Evolutionary conservation across 2,888 invertebrate species (phyloP), one percentile per base, ranked within the genome.

Genomic region (Strigamia crassipes): DNA sequence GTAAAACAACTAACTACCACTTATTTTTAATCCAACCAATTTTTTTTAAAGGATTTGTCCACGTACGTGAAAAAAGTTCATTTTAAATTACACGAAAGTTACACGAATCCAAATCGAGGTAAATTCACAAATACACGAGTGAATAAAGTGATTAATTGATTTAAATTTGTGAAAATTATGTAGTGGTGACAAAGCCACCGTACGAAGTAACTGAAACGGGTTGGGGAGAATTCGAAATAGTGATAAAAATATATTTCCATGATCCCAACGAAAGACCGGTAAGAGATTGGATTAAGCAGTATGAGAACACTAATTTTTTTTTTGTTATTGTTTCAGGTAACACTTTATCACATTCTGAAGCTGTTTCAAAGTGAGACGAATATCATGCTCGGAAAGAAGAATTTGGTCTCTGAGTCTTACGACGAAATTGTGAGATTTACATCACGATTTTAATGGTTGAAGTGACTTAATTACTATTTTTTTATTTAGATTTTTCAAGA

Each of bases 171-270:
- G 61, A 78, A n/a, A 27, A 46, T 82, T 38, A 78, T 42, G 82
- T 42, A 82, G 95, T 97, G 84, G 91, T 98, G 0, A 94, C 95
- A 0, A 96, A 96, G 87, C 97, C 97, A 0, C 99, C 99, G 0
- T 99, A 96, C 87, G 98, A 99, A 90, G 92, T 99, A 8, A 96
- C 95, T 0, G 99, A 99, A 89, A 99, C 99, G 0, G 99, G 99
- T 1, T 99, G 99, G 99, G 99, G 99, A 84, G 99, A 99, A 89
- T 99, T 99, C 88, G 99, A 99, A 89, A 95, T 99, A 84, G 94
- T 96, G 46, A 97, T 99, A 82, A 98, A 98, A 88, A 95, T 99
- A 83, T 96, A 96, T 88, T 99, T 99, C 86, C 94, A 95, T 87
- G 99, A 99, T 90, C 95, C 96, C 0, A 96, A 96, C 86, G 99